These are phyloP conservation scores for Eupristina koningsbergeri DNA, from an alignment of 1,140 invertebrate genomes.

Conservation along the genomic window DNA sequence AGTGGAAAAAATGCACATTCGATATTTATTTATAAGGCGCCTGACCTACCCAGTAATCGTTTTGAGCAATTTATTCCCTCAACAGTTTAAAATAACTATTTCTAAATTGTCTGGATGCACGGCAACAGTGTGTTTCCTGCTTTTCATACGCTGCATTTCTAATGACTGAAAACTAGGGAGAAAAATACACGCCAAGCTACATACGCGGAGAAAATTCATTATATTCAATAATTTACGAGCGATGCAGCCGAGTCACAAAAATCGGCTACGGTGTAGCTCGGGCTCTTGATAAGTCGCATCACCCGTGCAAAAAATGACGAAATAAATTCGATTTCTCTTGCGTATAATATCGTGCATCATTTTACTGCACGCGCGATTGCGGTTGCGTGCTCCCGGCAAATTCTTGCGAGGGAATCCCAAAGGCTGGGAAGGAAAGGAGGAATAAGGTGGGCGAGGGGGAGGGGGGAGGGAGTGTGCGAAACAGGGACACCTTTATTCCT, in stretches of 20 bases:
- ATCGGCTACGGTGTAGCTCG: no score
- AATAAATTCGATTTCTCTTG: slow-evolving; percentile 36
- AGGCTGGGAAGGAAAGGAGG: not conserved
- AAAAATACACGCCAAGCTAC: not conserved
- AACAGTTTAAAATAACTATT: not conserved
- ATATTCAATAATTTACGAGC: not conserved
- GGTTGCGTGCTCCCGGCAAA: slow-evolving; percentile 25
- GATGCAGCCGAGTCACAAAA: not conserved
- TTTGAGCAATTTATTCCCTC: not conserved
- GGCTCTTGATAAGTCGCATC: not conserved
- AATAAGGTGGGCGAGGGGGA: not conserved
- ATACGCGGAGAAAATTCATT: slow-evolving; percentile 5
- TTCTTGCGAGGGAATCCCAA: slow-evolving; percentile 2
- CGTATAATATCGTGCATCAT: slow-evolving; percentile 30
- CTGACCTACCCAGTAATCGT: not conserved
- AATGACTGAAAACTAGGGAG: not conserved
- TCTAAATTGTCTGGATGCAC: not conserved
- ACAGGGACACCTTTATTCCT: slow-evolving; percentile 14
- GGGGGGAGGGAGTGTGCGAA: not conserved
- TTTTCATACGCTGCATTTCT: not conserved
- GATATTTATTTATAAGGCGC: not conserved
- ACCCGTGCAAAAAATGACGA: not conserved
- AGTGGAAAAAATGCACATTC: not conserved
- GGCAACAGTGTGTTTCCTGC: not conserved
- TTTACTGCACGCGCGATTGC: slow-evolving; percentile 19